Percentiles rank a stretch among this genome's conserved stretches.
phyloP scores from a whole-genome alignment of 2,888 invertebrate genomes.

The Cepaea hortensis region DNA sequence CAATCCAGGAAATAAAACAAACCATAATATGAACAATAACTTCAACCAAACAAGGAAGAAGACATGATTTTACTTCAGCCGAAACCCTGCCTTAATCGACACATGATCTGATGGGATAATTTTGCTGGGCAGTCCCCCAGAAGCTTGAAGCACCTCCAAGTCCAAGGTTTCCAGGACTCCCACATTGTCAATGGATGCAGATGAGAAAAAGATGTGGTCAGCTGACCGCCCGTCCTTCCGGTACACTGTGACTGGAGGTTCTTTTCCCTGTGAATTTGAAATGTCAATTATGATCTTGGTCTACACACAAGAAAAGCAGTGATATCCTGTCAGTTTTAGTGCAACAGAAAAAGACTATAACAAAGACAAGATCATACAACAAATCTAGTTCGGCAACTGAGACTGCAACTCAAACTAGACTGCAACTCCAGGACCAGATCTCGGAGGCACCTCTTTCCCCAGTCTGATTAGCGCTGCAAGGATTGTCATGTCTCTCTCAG shows the following conservation, averaged over 20 bases:
- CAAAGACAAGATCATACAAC: too few species aligned
- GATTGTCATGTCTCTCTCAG: too few species aligned
- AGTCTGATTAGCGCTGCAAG: too few species aligned
- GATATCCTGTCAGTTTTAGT: too few species aligned
- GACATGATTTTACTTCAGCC: conserved; percentile 29
- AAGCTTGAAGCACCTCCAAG: conserved; percentile 57
- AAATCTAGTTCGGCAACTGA: too few species aligned
- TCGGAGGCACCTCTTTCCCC: too few species aligned
- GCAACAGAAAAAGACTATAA: too few species aligned
- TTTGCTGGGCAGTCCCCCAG: conserved; percentile 68
- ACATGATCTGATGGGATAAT: conserved; percentile 74
- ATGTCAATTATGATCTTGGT: too few species aligned
- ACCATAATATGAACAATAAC: conserved; percentile 17
- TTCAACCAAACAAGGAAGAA: conserved; percentile 11
- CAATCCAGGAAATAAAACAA: neutral
- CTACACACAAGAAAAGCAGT: too few species aligned
- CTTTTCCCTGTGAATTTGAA: conserved; percentile 62
- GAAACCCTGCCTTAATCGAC: conserved; percentile 68
- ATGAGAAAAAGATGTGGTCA: conserved; percentile 73
- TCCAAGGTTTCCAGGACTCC: conserved; percentile 66
- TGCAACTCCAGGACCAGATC: too few species aligned
- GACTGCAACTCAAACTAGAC: too few species aligned
- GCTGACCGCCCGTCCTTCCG: conserved; percentile 60
- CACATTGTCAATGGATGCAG: conserved; percentile 61
- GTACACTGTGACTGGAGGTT: conserved; percentile 67